Evolutionary conservation across 2,797 vertebrate species (phyloP).

Genomic region (Scolopax bukidnonensis): DNA sequence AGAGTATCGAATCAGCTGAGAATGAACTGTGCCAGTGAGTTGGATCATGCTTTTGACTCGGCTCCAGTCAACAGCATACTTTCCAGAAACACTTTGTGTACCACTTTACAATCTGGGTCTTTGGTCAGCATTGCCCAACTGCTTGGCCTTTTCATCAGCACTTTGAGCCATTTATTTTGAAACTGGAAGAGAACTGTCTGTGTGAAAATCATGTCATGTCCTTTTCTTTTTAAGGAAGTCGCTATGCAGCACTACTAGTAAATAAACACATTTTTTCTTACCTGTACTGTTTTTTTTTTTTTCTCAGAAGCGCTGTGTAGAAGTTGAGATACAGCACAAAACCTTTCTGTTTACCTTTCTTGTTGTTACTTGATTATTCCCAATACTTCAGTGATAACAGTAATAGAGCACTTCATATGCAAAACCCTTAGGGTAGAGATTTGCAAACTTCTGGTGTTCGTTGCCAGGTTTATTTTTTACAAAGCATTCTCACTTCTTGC

Average conservation of each 20-base stretch:
- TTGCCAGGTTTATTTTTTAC: conserved; percentile 34
- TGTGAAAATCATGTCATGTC: background rate
- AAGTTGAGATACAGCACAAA: background rate
- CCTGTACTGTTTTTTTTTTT: background rate
- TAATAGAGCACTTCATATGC: conserved; percentile 48
- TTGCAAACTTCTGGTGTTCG: conserved; percentile 23
- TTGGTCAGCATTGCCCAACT: conserved; percentile 17
- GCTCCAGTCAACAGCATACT: background rate
- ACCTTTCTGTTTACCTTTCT: conserved; percentile 30
- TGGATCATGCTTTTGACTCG: background rate
- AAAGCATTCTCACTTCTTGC: background rate
- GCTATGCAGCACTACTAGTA: background rate
- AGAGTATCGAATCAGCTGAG: background rate
- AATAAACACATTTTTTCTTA: background rate
- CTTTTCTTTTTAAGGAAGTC: background rate
- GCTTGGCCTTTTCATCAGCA: background rate
- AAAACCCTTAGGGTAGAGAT: conserved; percentile 47
- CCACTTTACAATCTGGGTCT: background rate
- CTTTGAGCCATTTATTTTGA: background rate
- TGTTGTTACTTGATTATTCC: conserved; percentile 48
- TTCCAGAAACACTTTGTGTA: background rate
- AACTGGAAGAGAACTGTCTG: background rate
- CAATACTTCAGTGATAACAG: conserved; percentile 46
- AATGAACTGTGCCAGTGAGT: background rate
- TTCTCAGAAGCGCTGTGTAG: background rate